Evolutionary conservation across 1,140 invertebrate species (phyloP).

Genomic region (Drosophila lacteicornis): DNA sequence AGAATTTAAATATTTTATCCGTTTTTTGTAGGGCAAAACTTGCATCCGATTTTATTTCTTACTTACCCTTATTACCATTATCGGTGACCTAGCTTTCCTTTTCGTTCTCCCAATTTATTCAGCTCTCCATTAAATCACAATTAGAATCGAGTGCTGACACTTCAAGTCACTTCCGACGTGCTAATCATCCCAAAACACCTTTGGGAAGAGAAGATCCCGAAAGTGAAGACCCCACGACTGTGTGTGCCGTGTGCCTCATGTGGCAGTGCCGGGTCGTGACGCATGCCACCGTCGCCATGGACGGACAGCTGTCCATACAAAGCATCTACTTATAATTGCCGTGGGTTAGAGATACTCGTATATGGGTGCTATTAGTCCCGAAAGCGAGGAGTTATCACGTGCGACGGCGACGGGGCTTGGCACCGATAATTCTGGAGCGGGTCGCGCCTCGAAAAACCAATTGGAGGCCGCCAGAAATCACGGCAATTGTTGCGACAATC

Average conservation of each 20-base stretch:
- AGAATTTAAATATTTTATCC: too few species aligned
- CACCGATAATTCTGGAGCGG: constrained; percentile 54
- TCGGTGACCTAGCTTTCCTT: constrained; percentile 1
- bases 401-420: constrained; percentile 35
- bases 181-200: constrained; percentile 32
- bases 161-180: constrained; percentile 37
- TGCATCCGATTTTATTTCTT: not conserved
- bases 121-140: constrained; percentile 20
- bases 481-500: constrained; percentile 77
- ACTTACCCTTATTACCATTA: not conserved
- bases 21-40: not conserved
- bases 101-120: constrained; percentile 4
- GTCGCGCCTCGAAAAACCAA: constrained; percentile 61
- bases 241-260: constrained; percentile 17
- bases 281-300: constrained; percentile 47
- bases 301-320: constrained; percentile 62
- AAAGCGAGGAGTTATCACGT: constrained; percentile 60
- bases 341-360: constrained; percentile 21
- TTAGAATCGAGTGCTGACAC: constrained; percentile 26
- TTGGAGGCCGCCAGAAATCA: constrained; percentile 81
- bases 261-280: constrained; percentile 50
- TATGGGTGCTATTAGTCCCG: constrained; percentile 10
- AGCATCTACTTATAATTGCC: constrained; percentile 66
- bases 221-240: constrained; percentile 8
- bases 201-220: constrained; percentile 1